phyloP scores from a whole-genome alignment of 2,797 vertebrate species.

The Danio albolineatus region DNA sequence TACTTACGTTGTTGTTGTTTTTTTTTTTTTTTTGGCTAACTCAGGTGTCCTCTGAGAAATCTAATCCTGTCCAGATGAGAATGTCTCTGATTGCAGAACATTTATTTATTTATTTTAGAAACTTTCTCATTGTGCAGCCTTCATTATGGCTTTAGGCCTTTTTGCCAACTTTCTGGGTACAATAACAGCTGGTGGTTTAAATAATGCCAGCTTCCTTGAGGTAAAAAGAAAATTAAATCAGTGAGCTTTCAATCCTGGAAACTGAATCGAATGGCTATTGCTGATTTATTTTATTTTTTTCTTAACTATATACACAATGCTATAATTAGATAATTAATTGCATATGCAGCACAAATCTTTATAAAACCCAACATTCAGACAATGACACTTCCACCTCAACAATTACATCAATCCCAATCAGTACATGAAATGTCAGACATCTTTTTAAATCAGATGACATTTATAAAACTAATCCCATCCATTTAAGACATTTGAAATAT shows the following conservation, averaged over 20 bases:
- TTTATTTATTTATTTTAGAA: not conserved
- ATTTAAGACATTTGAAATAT: not conserved
- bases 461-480: slow-evolving; percentile 24
- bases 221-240: not conserved
- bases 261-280: not conserved
- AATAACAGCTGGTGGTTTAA: slow-evolving; percentile 5
- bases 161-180: not conserved
- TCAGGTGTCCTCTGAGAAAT: not conserved
- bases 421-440: not conserved
- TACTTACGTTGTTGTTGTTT: not conserved
- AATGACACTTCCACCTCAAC: not conserved
- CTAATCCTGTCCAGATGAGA: not conserved
- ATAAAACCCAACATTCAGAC: not conserved
- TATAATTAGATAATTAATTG: slow-evolving; percentile 9
- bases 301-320: not conserved
- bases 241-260: not conserved
- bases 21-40: not conserved
- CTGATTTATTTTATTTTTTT: not conserved
- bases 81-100: not conserved
- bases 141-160: not conserved
- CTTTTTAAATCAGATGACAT: not conserved
- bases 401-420: not conserved
- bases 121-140: not conserved
- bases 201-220: not conserved
- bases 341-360: not conserved